phyloP scores from a whole-genome alignment of 2,888 invertebrate species.

The Steinernema carpocapsae region DNA sequence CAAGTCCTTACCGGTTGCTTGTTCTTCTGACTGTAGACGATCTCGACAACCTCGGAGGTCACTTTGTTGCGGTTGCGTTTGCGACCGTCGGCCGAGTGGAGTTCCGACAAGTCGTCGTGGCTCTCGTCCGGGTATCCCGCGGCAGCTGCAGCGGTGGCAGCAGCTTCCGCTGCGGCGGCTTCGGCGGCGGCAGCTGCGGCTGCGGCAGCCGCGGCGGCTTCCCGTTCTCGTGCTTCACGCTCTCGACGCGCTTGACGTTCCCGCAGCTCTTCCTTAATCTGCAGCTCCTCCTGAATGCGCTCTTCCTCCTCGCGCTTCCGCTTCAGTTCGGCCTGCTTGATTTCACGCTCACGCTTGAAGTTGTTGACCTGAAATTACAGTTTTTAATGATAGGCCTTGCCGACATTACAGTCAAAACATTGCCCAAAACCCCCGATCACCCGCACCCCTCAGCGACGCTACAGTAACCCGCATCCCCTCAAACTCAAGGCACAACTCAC shows the following conservation, averaged over 20 bases:
- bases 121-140: slow-evolving; percentile 6
- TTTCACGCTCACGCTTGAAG: slow-evolving; percentile 66
- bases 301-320: slow-evolving; percentile 64
- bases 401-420: neutral
- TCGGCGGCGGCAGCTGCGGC: slow-evolving; percentile 39
- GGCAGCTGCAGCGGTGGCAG: slow-evolving; percentile 37
- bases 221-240: slow-evolving; percentile 55
- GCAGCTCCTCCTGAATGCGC: slow-evolving; percentile 44
- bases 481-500: too few species aligned
- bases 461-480: too few species aligned
- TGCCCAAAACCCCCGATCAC: neutral
- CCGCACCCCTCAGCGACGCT: too few species aligned
- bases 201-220: slow-evolving; percentile 60
- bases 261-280: slow-evolving; percentile 45
- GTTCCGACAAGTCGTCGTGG: slow-evolving; percentile 41
- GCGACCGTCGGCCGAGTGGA: slow-evolving; percentile 69
- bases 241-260: slow-evolving; percentile 46
- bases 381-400: too few species aligned
- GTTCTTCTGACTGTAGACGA: slow-evolving; percentile 48
- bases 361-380: slow-evolving; percentile 56
- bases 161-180: slow-evolving; percentile 7
- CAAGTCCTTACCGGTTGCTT: slow-evolving; percentile 48
- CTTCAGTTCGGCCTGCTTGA: slow-evolving; percentile 59
- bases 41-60: slow-evolving; percentile 59
- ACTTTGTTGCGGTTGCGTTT: slow-evolving; percentile 71